These are phyloP conservation scores for Strongylocentrotus purpuratus DNA, from an alignment of 35 echinoderm and acorn worm species.

Conservation along the genomic window DNA sequence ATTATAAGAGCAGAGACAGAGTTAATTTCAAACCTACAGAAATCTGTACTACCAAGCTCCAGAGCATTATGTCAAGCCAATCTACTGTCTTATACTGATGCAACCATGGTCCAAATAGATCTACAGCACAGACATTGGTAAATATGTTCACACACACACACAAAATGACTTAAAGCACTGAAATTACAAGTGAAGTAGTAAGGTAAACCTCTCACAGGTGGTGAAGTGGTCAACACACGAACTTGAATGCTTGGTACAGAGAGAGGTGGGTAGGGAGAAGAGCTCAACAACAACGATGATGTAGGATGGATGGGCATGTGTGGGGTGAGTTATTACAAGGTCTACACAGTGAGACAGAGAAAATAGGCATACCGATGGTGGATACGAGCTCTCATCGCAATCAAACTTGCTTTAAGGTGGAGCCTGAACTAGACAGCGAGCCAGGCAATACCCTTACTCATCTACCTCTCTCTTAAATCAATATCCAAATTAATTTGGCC, in stretches of 20 bases:
- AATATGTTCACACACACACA: neutral
- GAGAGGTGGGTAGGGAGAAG: neutral
- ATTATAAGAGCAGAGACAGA: neutral
- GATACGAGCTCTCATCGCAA: neutral
- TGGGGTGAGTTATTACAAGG: neutral
- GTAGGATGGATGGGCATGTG: neutral
- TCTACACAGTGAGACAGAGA: neutral
- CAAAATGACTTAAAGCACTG: neutral
- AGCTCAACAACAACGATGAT: neutral
- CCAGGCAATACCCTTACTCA: slow-evolving; percentile 1
- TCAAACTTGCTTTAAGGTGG: neutral
- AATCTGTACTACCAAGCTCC: neutral
- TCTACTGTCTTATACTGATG: neutral
- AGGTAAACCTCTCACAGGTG: neutral
- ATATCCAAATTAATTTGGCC: slow-evolving; percentile 55
- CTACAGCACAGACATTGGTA: neutral
- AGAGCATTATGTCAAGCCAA: neutral
- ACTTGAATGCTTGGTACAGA: neutral
- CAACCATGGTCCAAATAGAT: neutral
- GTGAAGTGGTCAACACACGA: neutral
- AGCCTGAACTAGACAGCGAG: neutral
- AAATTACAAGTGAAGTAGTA: neutral
- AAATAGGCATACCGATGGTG: neutral
- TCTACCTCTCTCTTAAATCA: slow-evolving; percentile 41
- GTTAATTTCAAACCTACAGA: neutral